phyloP scores from a whole-genome alignment of 2,888 invertebrate species.

The Athetis lepigone region DNA sequence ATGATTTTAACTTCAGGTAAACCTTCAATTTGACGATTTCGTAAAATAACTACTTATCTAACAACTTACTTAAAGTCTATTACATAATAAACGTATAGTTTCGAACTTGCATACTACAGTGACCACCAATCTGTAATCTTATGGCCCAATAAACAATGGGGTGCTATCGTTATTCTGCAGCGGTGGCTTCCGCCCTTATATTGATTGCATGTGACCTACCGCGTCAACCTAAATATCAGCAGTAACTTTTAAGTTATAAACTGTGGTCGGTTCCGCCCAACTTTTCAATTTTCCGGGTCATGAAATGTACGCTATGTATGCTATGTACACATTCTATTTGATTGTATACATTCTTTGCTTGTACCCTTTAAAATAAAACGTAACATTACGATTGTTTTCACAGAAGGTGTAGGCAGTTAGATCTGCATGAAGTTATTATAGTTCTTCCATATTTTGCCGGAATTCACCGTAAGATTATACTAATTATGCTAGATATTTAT shows the following conservation, averaged over 20 bases:
- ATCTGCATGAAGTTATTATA: background rate
- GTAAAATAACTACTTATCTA: constrained; percentile 34
- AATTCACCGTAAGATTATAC: too few species aligned
- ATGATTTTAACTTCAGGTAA: background rate
- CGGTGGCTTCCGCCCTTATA: constrained; percentile 52
- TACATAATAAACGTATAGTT: constrained; percentile 2
- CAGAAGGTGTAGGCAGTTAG: background rate
- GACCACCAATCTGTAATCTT: constrained; percentile 11
- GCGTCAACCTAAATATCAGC: constrained; percentile 49
- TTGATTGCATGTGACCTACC: constrained; percentile 58
- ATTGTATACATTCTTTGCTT: background rate
- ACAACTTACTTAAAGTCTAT: constrained; percentile 21
- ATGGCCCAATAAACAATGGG: constrained; percentile 9
- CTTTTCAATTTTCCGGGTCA: constrained; percentile 18
- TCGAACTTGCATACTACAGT: constrained; percentile 28
- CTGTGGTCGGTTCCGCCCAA: constrained; percentile 11
- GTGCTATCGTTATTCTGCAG: constrained; percentile 27
- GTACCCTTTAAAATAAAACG: background rate
- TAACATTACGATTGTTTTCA: background rate
- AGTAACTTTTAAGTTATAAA: constrained; percentile 49
- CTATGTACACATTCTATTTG: too few species aligned
- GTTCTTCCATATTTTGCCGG: too few species aligned
- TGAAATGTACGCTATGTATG: constrained; percentile 9
- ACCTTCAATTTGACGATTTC: constrained; percentile 14
- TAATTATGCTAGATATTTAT: too few species aligned